Conservation (phyloP, 1,140 invertebrate genomes). For the Dinoponera quadriceps region DNA sequence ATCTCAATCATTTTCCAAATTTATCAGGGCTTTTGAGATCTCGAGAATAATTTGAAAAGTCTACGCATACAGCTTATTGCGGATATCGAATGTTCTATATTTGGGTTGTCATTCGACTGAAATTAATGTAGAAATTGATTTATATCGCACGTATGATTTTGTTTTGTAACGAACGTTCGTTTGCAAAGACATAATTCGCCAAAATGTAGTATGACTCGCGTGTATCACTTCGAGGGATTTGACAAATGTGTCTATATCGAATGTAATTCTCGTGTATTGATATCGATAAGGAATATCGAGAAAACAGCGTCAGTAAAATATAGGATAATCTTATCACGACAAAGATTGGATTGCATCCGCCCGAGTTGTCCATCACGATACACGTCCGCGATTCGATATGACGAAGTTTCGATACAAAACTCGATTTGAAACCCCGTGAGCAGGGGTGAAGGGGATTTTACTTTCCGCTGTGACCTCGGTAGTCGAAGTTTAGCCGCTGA, state of each 20-base stretch:
- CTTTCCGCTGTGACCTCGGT: background rate
- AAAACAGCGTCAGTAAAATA: background rate
- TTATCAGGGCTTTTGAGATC: too few species aligned
- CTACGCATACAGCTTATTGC: too few species aligned
- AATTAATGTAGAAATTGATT: too few species aligned
- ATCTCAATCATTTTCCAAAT: too few species aligned
- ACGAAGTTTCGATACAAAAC: conserved; percentile 46
- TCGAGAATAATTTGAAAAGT: too few species aligned
- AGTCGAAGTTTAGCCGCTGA: background rate
- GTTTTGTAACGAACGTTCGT: too few species aligned
- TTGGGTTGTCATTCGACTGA: too few species aligned
- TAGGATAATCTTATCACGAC: conserved; percentile 3
- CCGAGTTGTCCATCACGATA: conserved; percentile 18
- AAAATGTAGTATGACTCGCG: too few species aligned
- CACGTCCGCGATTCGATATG: conserved; percentile 1
- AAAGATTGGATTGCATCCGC: conserved; percentile 12
- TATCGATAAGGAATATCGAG: background rate
- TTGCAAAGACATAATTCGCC: too few species aligned
- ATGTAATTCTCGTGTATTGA: background rate
- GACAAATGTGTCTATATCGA: background rate
- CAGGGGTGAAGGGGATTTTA: background rate
- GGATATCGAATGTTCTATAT: too few species aligned
- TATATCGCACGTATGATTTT: too few species aligned
- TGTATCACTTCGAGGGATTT: background rate
- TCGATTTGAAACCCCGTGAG: conserved; percentile 13